Conservation (phyloP, 2,797 vertebrate genomes). For the Xenopus petersii region DNA sequence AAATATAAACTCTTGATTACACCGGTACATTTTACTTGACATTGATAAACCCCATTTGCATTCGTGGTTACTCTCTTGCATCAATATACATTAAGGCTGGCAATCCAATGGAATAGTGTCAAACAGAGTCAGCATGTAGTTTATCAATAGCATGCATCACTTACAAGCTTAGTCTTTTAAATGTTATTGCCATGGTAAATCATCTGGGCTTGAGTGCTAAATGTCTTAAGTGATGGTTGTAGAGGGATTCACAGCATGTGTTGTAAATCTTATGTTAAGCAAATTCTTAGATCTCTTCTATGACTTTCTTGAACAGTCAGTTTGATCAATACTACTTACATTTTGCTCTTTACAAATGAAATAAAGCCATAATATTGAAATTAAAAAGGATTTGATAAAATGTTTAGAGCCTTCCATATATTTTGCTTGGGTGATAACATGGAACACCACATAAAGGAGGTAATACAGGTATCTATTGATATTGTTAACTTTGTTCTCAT, state of each 20-base stretch:
- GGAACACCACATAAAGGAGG: neutral
- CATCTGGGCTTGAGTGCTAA: slow-evolving; percentile 54
- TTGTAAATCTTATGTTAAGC: slow-evolving; percentile 59
- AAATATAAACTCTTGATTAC: too few relatives aligned
- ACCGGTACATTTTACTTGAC: neutral
- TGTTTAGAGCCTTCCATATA: neutral
- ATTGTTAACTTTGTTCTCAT: too few relatives aligned
- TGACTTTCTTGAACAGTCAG: slow-evolving; percentile 49
- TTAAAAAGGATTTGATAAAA: neutral
- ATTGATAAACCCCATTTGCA: slow-evolving; percentile 45
- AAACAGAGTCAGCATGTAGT: slow-evolving; percentile 54
- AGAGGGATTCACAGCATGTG: slow-evolving; percentile 53
- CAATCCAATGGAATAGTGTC: slow-evolving; percentile 53
- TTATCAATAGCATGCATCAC: slow-evolving; percentile 61
- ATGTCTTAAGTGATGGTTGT: slow-evolving; percentile 55
- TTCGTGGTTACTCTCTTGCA: slow-evolving; percentile 53
- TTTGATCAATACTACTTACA: slow-evolving; percentile 56
- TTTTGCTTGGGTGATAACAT: neutral
- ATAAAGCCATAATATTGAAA: slow-evolving; percentile 47
- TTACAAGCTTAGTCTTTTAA: slow-evolving; percentile 55
- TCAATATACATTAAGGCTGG: slow-evolving; percentile 43
- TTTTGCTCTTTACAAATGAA: slow-evolving; percentile 51
- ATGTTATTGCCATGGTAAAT: slow-evolving; percentile 61
- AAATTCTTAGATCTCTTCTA: slow-evolving; percentile 58
- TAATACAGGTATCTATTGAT: too few relatives aligned